Conservation (phyloP, 2,888 invertebrate species). For the Ornithoptera priamus region DNA sequence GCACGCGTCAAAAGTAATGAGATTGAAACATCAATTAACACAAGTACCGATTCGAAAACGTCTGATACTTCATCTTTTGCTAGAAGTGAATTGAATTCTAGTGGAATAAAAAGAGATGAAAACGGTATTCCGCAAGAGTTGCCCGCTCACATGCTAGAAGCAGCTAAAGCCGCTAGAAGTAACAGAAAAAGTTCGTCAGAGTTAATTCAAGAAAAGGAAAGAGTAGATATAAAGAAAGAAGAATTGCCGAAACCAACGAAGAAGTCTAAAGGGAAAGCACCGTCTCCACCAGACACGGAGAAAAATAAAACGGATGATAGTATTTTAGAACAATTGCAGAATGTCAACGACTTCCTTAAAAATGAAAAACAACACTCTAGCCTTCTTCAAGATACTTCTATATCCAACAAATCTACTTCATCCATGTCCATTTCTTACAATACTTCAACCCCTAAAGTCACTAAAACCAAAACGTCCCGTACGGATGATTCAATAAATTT, state of each 20-base stretch:
- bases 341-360: conserved; percentile 64
- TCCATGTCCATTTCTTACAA: conserved; percentile 56
- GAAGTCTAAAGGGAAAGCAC: conserved; percentile 86
- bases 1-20: conserved; percentile 67
- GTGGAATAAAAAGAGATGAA: conserved; percentile 80
- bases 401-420: conserved; percentile 40
- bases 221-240: conserved; percentile 55
- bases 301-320: conserved; percentile 75
- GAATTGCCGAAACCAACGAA: conserved; percentile 69
- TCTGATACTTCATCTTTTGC: conserved; percentile 61
- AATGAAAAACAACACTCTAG: conserved; percentile 71
- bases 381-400: conserved; percentile 49
- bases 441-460: conserved; percentile 74
- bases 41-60: conserved; percentile 54
- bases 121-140: conserved; percentile 85
- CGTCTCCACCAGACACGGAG: conserved; percentile 82
- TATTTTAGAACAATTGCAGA: conserved; percentile 67
- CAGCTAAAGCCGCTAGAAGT: conserved; percentile 84
- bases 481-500: conserved; percentile 71
- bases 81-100: conserved; percentile 76
- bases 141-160: conserved; percentile 85
- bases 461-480: conserved; percentile 62
- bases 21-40: conserved; percentile 52
- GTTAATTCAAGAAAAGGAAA: conserved; percentile 57
- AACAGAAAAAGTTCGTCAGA: conserved; percentile 81